Evolutionary conservation across 2,797 vertebrate genomes (phyloP).

Genomic region (Pipistrellus pygmaeus): DNA sequence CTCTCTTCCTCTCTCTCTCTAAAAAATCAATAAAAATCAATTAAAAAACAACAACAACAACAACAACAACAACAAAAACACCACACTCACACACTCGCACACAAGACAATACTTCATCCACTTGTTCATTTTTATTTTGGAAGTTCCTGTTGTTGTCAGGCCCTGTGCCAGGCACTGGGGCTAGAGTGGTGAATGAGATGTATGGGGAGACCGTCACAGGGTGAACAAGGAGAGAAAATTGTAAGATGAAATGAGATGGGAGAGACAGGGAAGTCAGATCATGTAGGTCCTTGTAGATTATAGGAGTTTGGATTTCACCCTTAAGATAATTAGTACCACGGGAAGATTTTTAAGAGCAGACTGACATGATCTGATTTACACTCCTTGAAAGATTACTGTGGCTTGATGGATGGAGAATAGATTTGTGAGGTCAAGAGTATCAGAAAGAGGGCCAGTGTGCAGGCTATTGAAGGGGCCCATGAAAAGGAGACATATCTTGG

Average conservation of each 20-base stretch:
- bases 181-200: not conserved
- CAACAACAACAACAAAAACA: too few relatives aligned
- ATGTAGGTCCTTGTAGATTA: not conserved
- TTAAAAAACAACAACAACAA: too few relatives aligned
- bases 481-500: not conserved
- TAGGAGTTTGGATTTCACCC: constrained; percentile 20
- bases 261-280: not conserved
- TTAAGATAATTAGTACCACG: not conserved
- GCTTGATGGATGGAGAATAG: not conserved
- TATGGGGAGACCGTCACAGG: not conserved
- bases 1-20: too few relatives aligned
- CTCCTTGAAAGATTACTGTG: not conserved
- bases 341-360: not conserved
- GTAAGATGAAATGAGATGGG: not conserved
- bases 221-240: not conserved
- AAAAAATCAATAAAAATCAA: too few relatives aligned
- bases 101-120: not conserved
- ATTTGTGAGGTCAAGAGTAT: not conserved
- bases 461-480: not conserved
- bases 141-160: not conserved
- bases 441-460: not conserved
- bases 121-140: not conserved
- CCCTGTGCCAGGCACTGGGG: not conserved
- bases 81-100: too few relatives aligned
- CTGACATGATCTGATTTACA: not conserved